Base-by-base conservation (phyloP, 2,888 invertebrate genomes). In the Drosophila tanythrix region DNA sequence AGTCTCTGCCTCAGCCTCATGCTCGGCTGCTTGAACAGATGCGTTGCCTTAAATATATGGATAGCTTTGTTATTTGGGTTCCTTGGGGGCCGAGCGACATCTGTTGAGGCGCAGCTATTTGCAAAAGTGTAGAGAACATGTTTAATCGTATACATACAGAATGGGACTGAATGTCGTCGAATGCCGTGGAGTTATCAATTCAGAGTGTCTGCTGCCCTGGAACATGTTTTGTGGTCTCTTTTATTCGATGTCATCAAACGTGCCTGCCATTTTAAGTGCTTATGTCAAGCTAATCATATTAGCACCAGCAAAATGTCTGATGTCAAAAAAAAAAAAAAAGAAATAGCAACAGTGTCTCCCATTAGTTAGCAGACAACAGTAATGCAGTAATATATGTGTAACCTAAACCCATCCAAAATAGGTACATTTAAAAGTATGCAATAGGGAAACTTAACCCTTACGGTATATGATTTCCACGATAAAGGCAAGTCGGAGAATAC, bases 211-310 rank as follows among this genome's bases (percentile, higher is more conserved):
- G 50, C n/a, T 50, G 46, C 59, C 55, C 62, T 13, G 13, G 52
- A 55, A 63, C 76, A 74, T 70, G 61, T 66, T 65, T 50, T 75
- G 81, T 53, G 76, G 74, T 65, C 74, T 71, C 74, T 64, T 77
- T 75, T 69, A 76, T 83, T 75, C 73, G 67, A 64, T 80, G 73
- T 52, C 70, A 76, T 88, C 83, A 88, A 80, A 86, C 83, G 86
- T 84, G 89, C 83, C 78, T 70, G 57, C 83, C 83, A 84, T 84
- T 68, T 73, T 64, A 86, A 84, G 72, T 72, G 61, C 48, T 27
- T 84, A 78, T 83, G 81, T 72, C 87, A 74, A 77, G 73, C 77
- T 81, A 83, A 83, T 83, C 86, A 83, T 67, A 67, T 72, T 27
- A 27, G 10, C 25, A 78, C 57, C 73, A 83, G 70, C 62, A 61